Evolutionary conservation across 2,888 invertebrate genomes (phyloP).

Genomic region (Meganola albula): DNA sequence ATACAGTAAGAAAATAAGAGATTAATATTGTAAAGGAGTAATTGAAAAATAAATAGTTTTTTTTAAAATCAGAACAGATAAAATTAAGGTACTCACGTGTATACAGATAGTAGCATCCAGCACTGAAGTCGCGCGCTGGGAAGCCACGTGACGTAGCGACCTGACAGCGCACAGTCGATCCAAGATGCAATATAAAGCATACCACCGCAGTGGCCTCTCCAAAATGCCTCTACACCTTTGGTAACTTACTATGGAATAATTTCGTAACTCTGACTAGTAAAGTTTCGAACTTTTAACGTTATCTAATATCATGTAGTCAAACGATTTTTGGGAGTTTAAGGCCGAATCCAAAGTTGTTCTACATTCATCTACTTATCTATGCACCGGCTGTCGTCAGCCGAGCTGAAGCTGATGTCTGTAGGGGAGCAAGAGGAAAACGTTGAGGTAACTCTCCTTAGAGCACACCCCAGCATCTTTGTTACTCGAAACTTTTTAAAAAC

Average conservation of each 20-base stretch:
- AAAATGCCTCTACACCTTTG: constrained; percentile 40
- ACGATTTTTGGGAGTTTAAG: constrained; percentile 28
- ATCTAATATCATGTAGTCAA: constrained; percentile 19
- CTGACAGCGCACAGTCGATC: constrained; percentile 78
- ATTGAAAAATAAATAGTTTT: no score
- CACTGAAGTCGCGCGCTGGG: constrained; percentile 78
- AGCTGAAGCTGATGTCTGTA: constrained; percentile 56
- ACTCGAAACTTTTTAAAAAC: constrained; percentile 48
- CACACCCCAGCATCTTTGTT: constrained; percentile 75
- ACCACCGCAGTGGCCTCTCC: constrained; percentile 70
- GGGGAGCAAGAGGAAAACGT: constrained; percentile 45
- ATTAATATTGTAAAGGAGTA: no score
- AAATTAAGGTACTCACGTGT: constrained; percentile 75
- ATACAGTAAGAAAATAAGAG: no score
- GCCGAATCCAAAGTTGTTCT: constrained; percentile 39
- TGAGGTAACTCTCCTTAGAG: constrained; percentile 62
- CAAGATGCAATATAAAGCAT: constrained; percentile 76
- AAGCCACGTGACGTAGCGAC: constrained; percentile 79
- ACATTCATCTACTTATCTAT: constrained; percentile 67
- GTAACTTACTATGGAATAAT: constrained; percentile 59
- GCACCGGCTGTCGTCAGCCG: constrained; percentile 73
- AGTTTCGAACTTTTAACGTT: constrained; percentile 20
- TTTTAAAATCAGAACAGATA: no score
- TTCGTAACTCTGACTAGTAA: constrained; percentile 62
- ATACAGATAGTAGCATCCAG: constrained; percentile 85